Evolutionary conservation across 2,113 vertebrate genomes (phyloP), one percentile per base, ranked within the genome.

Genomic region (Leptocoma aspasia): DNA sequence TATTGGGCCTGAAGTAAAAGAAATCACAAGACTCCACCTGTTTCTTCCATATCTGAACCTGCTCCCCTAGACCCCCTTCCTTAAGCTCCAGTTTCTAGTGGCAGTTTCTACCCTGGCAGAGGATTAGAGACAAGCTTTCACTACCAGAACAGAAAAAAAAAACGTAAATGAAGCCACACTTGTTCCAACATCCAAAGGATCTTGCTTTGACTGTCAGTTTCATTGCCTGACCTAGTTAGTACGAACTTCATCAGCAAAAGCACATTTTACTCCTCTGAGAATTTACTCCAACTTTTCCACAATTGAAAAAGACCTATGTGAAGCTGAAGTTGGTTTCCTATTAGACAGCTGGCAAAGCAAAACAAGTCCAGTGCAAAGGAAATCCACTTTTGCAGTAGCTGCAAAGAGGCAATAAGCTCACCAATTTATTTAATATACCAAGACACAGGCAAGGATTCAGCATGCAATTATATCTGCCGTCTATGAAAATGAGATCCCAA

Each of bases 1-100:
- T 99, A 99, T 96, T 98, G 97, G 42, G 99, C 99, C 99, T 99
- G 84, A 7, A 82, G 59, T 45, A 49, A 77, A 76, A 81, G 83
- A 78, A 79, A 88, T 72, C 59, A 31, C 1, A 0, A 50, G 54
- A 19, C 16, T 42, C 28, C 12, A 11, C 9, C 23, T 54, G 56
- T 20, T 53, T 72, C 50, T 33, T n/a, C 20, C 19, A 9, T 33
- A 63, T 10, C 35, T 10, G 0, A 12, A 52, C 28, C 18, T 31
- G 28, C 39, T 68, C 19, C 18, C 2, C 19, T 0, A 52, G 18
- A 39, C 16, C 24, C 18, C 3, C 2, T 12, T 52, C 35, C 54
- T 42, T 45, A 59, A 61, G 33, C 56, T n/a, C 18, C 28, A 13
- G 15, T 23, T 42, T 82, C 37, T 50, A 41, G 23, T 3, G 27